phyloP scores from a whole-genome alignment of 64 coral and sea anemone species.

The Stichodactyla mertensii region DNA sequence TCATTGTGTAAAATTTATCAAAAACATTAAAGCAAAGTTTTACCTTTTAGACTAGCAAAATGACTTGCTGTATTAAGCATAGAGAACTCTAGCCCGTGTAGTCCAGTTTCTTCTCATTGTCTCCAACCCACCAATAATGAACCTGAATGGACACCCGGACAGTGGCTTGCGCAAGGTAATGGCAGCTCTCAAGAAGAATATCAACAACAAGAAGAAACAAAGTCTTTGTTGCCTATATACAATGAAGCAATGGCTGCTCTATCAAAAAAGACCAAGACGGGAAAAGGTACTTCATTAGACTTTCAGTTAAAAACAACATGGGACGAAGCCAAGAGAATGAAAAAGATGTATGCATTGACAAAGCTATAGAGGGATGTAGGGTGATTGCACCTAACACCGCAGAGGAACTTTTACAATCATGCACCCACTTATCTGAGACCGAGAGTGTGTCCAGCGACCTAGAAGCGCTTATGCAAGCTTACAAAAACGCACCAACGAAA shows the following conservation, averaged over 20 bases:
- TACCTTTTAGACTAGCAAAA: conserved; percentile 24
- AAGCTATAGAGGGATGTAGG: conserved; percentile 26
- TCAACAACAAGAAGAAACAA: conserved; percentile 24
- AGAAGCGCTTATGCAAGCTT: too few relatives aligned
- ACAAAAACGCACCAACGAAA: too few relatives aligned
- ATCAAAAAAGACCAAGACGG: conserved; percentile 16
- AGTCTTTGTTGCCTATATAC: conserved; percentile 21
- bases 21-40: background rate
- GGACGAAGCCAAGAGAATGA: background rate
- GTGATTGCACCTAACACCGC: conserved; percentile 15
- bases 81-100: conserved; percentile 1
- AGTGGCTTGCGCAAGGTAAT: conserved; percentile 20
- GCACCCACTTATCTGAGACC: too few relatives aligned
- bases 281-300: conserved; percentile 19
- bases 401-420: conserved; percentile 25
- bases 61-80: conserved; percentile 17
- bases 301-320: conserved; percentile 33
- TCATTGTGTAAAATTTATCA: too few relatives aligned
- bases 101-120: conserved; percentile 2
- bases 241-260: conserved; percentile 20
- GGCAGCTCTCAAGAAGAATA: conserved; percentile 12
- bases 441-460: too few relatives aligned
- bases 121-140: background rate
- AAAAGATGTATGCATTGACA: too few relatives aligned
- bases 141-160: conserved; percentile 17